These are phyloP conservation scores for Dolichallabes microphthalmus DNA, from an alignment of 2,113 vertebrate species.

Conservation along the genomic window DNA sequence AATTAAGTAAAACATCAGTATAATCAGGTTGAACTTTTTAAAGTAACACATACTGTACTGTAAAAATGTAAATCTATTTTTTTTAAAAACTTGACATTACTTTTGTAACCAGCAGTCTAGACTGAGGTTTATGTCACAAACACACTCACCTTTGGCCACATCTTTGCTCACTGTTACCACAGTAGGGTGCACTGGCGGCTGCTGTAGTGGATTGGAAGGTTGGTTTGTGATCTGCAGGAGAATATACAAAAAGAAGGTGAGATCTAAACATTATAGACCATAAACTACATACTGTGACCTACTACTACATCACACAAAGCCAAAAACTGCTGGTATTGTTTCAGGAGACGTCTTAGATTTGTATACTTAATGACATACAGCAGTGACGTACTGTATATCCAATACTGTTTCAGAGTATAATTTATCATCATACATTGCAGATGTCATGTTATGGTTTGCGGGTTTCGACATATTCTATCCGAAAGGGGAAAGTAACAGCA, in stretches of 20 bases:
- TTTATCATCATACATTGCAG: not conserved
- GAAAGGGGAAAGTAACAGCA: not conserved
- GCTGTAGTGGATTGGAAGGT: constrained; percentile 64
- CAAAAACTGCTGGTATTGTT: not conserved
- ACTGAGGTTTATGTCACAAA: constrained; percentile 1
- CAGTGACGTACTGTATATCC: not conserved
- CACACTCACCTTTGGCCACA: constrained; percentile 58
- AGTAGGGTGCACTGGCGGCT: constrained; percentile 62
- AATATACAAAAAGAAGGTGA: not conserved
- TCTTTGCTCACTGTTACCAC: constrained; percentile 25
- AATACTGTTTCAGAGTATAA: not conserved
- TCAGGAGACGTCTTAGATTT: not conserved
- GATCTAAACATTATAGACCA: not conserved
- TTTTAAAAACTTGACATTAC: not conserved
- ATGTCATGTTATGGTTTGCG: not conserved
- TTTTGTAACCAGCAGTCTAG: constrained; percentile 3
- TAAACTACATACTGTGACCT: not conserved
- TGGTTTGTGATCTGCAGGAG: constrained; percentile 59
- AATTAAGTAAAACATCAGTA: not conserved
- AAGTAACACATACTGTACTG: not conserved
- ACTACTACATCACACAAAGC: not conserved
- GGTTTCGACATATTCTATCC: not conserved
- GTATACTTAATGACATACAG: not conserved
- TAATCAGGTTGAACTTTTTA: not conserved
- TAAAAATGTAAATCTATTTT: not conserved